Percentiles rank a stretch among this genome's conserved stretches.
These are phyloP conservation scores for Lasioglossum pauxillum DNA, from an alignment of 2,888 invertebrate genomes.

Conservation along the genomic window DNA sequence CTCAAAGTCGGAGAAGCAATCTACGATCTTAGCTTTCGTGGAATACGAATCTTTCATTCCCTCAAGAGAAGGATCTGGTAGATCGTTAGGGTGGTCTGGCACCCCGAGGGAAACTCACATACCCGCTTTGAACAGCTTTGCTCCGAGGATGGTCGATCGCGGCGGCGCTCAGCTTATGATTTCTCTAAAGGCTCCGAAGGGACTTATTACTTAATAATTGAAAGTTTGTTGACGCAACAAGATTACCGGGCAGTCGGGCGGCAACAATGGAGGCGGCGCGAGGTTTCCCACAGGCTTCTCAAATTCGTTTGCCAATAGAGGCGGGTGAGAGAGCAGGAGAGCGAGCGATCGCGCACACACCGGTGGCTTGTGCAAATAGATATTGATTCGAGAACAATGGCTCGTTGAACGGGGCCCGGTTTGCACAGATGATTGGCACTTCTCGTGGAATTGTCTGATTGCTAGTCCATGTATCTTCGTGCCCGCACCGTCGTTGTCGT, in stretches of 20 bases:
- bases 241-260: neutral
- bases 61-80: neutral
- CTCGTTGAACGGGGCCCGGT: constrained; percentile 29
- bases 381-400: constrained; percentile 61
- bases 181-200: neutral
- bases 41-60: neutral
- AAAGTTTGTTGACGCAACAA: constrained; percentile 26
- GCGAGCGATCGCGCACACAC: constrained; percentile 8
- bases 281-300: constrained; percentile 15
- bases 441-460: constrained; percentile 32
- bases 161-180: neutral
- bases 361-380: constrained; percentile 37
- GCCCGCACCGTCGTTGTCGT: constrained; percentile 6
- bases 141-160: neutral
- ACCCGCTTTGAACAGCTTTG: neutral
- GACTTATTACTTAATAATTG: constrained; percentile 19
- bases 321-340: neutral
- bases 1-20: no score
- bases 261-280: constrained; percentile 2
- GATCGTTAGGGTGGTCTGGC: neutral
- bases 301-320: constrained; percentile 25
- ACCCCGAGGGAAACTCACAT: neutral
- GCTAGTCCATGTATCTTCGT: constrained; percentile 30
- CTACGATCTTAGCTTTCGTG: no score
- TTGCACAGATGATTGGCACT: constrained; percentile 59